Conservation (phyloP, 2,113 vertebrate species). For the Aptenodytes forsteri region DNA sequence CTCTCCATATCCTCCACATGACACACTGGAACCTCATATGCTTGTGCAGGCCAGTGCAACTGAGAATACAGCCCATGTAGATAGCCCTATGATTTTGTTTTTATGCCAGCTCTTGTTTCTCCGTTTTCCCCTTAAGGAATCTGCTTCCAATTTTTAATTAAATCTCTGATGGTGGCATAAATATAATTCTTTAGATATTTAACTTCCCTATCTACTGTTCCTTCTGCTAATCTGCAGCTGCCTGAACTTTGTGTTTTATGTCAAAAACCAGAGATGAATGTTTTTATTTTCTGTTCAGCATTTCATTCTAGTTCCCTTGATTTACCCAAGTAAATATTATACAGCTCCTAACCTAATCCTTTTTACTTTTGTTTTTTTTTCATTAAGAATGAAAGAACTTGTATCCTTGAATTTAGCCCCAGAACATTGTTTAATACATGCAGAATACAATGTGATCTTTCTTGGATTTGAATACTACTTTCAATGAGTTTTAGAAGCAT, state of each 20-base stretch:
- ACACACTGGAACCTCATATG: slow-evolving; percentile 31
- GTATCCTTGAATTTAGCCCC: neutral
- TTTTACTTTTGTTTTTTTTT: neutral
- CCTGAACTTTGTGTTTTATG: neutral
- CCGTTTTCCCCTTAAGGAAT: neutral
- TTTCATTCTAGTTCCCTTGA: neutral
- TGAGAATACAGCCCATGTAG: neutral
- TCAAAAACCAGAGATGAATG: neutral
- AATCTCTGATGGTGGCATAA: neutral
- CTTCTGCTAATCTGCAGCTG: neutral
- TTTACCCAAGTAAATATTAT: neutral
- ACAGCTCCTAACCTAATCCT: neutral
- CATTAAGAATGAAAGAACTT: slow-evolving; percentile 10
- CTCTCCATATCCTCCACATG: slow-evolving; percentile 41
- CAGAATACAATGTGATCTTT: slow-evolving; percentile 41
- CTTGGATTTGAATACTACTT: slow-evolving; percentile 10
- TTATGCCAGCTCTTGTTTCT: neutral
- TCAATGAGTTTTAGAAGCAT: slow-evolving; percentile 4
- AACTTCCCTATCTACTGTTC: neutral
- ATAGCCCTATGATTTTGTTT: neutral
- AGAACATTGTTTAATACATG: neutral
- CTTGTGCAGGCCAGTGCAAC: neutral
- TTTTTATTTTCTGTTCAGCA: neutral
- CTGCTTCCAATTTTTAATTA: neutral
- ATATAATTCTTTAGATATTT: neutral